These are phyloP conservation scores for Euplexia lucipara DNA, from an alignment of 2,888 invertebrate species.

Conservation along the genomic window DNA sequence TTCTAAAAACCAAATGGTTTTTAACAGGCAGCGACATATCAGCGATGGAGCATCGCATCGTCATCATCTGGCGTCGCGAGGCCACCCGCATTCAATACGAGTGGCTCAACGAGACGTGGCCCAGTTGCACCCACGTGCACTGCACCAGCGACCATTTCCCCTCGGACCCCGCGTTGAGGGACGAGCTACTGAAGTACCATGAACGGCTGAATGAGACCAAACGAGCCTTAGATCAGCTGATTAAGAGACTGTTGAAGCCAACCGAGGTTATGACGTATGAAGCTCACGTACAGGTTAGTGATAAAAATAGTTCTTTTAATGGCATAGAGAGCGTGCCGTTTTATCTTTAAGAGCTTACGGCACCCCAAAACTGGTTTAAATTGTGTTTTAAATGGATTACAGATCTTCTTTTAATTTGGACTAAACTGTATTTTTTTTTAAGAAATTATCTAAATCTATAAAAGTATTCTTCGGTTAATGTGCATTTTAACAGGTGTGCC, in stretches of 20 bases:
- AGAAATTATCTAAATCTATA: too few relatives aligned
- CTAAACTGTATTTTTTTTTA: too few relatives aligned
- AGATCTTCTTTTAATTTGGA: too few relatives aligned
- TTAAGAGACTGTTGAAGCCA: slow-evolving; percentile 93
- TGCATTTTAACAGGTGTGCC: too few relatives aligned
- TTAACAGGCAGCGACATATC: slow-evolving; percentile 86
- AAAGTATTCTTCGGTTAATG: too few relatives aligned
- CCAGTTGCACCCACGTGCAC: slow-evolving; percentile 86
- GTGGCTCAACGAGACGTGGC: slow-evolving; percentile 95
- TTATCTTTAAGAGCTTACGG: too few relatives aligned
- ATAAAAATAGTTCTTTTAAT: too few relatives aligned
- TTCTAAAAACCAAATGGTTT: background rate
- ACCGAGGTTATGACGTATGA: slow-evolving; percentile 95
- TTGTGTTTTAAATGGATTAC: too few relatives aligned
- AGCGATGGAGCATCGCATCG: slow-evolving; percentile 93
- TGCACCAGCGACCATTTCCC: slow-evolving; percentile 72
- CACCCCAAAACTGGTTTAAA: too few relatives aligned
- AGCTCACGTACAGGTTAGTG: slow-evolving; percentile 94
- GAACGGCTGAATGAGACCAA: slow-evolving; percentile 93
- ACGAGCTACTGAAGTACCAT: slow-evolving; percentile 80
- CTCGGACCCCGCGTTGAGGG: slow-evolving; percentile 75
- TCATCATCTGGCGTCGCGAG: slow-evolving; percentile 97
- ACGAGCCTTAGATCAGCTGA: slow-evolving; percentile 93
- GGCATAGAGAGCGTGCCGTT: too few relatives aligned
- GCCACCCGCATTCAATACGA: slow-evolving; percentile 97